These are phyloP conservation scores for Ornithoptera alexandrae DNA, from an alignment of 2,888 invertebrate species.

Conservation along the genomic window DNA sequence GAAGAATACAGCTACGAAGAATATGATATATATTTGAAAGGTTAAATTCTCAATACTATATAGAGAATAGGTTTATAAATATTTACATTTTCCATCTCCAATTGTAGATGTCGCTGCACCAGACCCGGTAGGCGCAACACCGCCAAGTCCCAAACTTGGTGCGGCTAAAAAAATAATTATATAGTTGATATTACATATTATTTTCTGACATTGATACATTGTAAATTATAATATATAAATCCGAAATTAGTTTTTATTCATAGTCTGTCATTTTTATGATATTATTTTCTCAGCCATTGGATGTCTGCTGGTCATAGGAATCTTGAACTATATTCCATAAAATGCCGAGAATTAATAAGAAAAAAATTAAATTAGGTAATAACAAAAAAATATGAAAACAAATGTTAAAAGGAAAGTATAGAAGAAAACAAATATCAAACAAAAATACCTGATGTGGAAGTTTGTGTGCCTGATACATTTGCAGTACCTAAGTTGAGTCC, in stretches of 20 bases:
- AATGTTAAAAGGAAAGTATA: slow-evolving; percentile 1
- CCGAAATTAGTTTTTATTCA: too few relatives aligned
- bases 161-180: slow-evolving; percentile 46
- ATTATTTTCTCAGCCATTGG: too few relatives aligned
- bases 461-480: slow-evolving; percentile 50
- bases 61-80: too few relatives aligned
- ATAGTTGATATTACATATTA: too few relatives aligned
- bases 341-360: not conserved
- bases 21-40: too few relatives aligned
- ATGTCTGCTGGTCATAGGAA: too few relatives aligned
- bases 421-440: slow-evolving; percentile 8
- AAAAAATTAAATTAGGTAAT: not conserved
- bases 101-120: slow-evolving; percentile 56
- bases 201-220: not conserved
- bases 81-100: slow-evolving; percentile 64
- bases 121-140: slow-evolving; percentile 76
- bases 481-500: slow-evolving; percentile 57
- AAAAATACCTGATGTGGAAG: slow-evolving; percentile 52
- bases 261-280: too few relatives aligned
- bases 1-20: too few relatives aligned
- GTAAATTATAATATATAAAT: too few relatives aligned
- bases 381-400: not conserved
- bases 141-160: slow-evolving; percentile 84
- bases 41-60: too few relatives aligned
- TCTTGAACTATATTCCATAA: too few relatives aligned